Evolutionary conservation across 1,140 invertebrate genomes (phyloP), one percentile per base, ranked within the genome.

Genomic region (Drosophila tropicalis): DNA sequence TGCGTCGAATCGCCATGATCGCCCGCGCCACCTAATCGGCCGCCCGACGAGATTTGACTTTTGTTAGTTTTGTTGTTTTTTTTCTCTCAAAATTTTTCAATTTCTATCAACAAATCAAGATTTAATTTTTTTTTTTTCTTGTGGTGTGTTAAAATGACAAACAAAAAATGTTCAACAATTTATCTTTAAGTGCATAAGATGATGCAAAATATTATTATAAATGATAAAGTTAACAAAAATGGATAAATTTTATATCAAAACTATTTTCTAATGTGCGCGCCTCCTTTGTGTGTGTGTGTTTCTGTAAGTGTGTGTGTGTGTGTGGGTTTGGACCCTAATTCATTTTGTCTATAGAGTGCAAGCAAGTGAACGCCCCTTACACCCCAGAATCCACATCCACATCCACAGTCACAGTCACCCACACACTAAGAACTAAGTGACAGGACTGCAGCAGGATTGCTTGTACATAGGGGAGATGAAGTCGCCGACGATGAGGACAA

Each of bases 101-200:
- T 29, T 5, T 39, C 10, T 13, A 39, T n/a, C n/a, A n/a, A n/a
- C n/a, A 39, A 3, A 13, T 4, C 36, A 39, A 13, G 12, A 13
- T 78, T 51, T 80, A 67, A 57, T 75, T 67, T 61, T 62, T 75
- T 67, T 61, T 71, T 47, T 63, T 82, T 67, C 79, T 71, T 67
- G 63, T 71, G 64, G 56, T 71, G 76, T 74, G 75, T 47, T 56
- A 66, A 40, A 60, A 36, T 12, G 10, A 36, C 17, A 62, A 41
- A 22, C 25, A 47, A 62, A 41, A 22, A 39, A 47, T 47, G n/a
- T 34, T 47, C 63, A 17, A 54, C n/a, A 39, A 10, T 25, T 25
- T 7, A 7, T 47, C 3, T 47, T 22, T 36, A 41, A 70, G 9
- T 36, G 19, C 54, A 47, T 47, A 13, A 9, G n/a, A 17, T 15